Percentiles rank a stretch among this genome's conserved stretches.
These are phyloP conservation scores for Peribatodes rhomboidaria DNA, from an alignment of 2,888 invertebrate species.

Conservation along the genomic window DNA sequence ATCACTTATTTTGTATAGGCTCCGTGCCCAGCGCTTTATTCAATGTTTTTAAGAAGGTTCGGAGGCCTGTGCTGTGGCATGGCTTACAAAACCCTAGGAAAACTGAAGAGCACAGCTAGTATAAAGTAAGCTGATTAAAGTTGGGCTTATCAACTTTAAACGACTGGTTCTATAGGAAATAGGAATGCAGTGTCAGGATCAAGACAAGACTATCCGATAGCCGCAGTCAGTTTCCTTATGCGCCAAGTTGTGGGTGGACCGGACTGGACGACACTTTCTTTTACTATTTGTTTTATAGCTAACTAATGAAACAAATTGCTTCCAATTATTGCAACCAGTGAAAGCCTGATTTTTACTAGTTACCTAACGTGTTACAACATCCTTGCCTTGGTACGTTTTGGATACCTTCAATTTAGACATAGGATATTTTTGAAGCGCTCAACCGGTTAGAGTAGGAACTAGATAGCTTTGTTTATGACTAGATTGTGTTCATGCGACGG, in stretches of 20 bases:
- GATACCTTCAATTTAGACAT: slow-evolving; percentile 2
- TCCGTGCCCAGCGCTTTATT: too few relatives aligned
- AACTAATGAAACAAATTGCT: slow-evolving; percentile 56
- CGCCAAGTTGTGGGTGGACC: slow-evolving; percentile 50
- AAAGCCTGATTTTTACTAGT: slow-evolving; percentile 51
- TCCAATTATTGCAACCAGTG: slow-evolving; percentile 58
- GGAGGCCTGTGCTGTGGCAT: too few relatives aligned
- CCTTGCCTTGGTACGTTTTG: slow-evolving; percentile 37
- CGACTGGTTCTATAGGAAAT: slow-evolving; percentile 49
- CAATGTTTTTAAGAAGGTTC: too few relatives aligned
- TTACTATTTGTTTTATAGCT: slow-evolving; percentile 57
- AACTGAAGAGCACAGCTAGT: neutral
- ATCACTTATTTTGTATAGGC: too few relatives aligned
- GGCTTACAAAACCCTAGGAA: neutral
- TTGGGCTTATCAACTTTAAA: slow-evolving; percentile 5
- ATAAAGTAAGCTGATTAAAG: neutral
- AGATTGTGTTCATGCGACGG: slow-evolving; percentile 27
- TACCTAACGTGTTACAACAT: slow-evolving; percentile 47
- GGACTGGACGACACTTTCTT: slow-evolving; percentile 48
- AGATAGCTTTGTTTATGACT: slow-evolving; percentile 24
- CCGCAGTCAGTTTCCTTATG: slow-evolving; percentile 4
- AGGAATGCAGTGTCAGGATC: slow-evolving; percentile 49
- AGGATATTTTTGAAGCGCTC: slow-evolving; percentile 9
- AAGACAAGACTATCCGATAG: slow-evolving; percentile 28
- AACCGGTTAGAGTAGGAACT: slow-evolving; percentile 14